A percentile compares a stretch with the other conserved stretches of the same genome.
phyloP scores from a whole-genome alignment of 2,113 vertebrate genomes.

The Odocoileus hemionus region DNA sequence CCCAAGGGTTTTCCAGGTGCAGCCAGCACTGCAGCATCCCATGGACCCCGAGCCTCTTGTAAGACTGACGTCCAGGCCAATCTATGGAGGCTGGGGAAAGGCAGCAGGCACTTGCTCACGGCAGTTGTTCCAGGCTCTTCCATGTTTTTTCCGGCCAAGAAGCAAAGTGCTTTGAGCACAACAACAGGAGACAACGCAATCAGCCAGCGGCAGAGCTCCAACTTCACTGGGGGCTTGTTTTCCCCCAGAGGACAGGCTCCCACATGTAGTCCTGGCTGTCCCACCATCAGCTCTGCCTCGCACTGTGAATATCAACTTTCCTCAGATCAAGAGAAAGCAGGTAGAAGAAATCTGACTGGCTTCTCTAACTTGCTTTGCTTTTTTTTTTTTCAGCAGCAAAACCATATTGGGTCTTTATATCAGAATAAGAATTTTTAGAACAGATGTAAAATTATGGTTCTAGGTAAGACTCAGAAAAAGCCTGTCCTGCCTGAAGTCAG shows the following conservation, averaged over 20 bases:
- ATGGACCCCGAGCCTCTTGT: neutral
- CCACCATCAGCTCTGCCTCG: neutral
- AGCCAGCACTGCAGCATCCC: neutral
- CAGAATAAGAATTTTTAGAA: neutral
- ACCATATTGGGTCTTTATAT: neutral
- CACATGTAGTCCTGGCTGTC: neutral
- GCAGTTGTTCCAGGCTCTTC: neutral
- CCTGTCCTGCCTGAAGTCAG: neutral
- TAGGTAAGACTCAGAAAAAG: neutral
- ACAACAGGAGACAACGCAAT: rapidly evolving
- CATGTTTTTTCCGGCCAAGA: neutral
- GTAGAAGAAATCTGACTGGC: neutral
- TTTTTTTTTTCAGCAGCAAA: neutral
- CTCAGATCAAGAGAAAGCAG: neutral
- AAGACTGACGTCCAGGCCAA: neutral
- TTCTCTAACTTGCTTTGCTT: neutral
- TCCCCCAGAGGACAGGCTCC: neutral
- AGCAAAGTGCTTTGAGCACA: neutral
- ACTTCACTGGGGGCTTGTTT: neutral
- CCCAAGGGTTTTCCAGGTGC: neutral
- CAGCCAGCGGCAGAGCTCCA: neutral
- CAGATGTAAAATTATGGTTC: neutral
- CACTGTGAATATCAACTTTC: neutral
- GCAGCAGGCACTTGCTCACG: neutral
- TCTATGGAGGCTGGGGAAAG: neutral